phyloP scores from a whole-genome alignment of 2,797 vertebrate genomes.

The Danio albolineatus region DNA sequence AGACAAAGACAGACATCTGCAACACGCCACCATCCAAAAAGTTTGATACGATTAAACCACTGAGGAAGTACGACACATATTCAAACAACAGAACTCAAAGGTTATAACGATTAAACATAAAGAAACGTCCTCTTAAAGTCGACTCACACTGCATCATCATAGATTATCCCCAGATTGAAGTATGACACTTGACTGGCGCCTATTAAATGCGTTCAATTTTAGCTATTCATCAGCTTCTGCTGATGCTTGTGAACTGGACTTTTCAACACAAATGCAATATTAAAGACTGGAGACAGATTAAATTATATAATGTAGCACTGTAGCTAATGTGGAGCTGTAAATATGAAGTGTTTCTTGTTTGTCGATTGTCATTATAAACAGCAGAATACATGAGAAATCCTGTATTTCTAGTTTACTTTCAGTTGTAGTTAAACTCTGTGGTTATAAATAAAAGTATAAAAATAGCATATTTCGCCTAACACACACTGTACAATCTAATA shows the following conservation, averaged over 20 bases:
- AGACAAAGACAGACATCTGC: neutral
- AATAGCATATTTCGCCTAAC: neutral
- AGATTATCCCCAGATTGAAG: no score
- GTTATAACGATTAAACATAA: neutral
- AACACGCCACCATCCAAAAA: conserved; percentile 10
- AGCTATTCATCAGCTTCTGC: no score
- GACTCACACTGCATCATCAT: neutral
- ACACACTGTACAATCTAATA: no score
- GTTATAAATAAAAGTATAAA: conserved; percentile 1
- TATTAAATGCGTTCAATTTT: no score
- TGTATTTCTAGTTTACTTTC: neutral
- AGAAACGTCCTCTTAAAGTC: neutral
- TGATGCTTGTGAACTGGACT: no score
- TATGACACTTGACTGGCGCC: no score
- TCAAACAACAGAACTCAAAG: conserved; percentile 12
- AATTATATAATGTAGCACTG: conserved; percentile 6
- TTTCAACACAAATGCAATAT: no score
- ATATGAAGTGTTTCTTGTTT: neutral
- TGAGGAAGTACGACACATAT: conserved; percentile 40
- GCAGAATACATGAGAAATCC: neutral
- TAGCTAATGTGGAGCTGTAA: neutral
- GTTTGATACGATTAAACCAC: conserved; percentile 33
- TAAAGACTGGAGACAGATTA: neutral
- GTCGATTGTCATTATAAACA: neutral
- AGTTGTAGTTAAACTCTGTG: neutral